Conservation (phyloP, 1,140 invertebrate genomes). For the Bombus affinis region DNA sequence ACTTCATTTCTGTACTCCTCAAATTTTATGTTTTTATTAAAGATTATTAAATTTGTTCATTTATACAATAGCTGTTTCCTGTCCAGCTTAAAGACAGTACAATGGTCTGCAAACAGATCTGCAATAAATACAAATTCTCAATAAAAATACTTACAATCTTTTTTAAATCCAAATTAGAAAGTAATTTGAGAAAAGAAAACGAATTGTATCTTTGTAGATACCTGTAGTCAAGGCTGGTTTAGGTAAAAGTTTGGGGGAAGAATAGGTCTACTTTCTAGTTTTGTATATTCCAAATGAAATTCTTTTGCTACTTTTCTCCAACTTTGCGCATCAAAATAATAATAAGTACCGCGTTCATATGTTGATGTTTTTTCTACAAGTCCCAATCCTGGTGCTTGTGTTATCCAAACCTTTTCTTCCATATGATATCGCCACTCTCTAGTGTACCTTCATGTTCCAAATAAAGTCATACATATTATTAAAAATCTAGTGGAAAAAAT, state of each 20-base stretch:
- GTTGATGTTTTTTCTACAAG: slow-evolving; percentile 96
- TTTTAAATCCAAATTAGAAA: background rate
- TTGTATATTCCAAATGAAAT: slow-evolving; percentile 98
- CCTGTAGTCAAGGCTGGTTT: slow-evolving; percentile 82
- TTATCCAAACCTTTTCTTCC: slow-evolving; percentile 99
- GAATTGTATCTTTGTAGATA: slow-evolving; percentile 45
- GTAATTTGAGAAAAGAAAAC: background rate
- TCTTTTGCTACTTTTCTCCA: slow-evolving; percentile 98
- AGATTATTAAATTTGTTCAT: slow-evolving; percentile 84
- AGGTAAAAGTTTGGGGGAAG: slow-evolving; percentile 80
- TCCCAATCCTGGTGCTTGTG: slow-evolving; percentile 95
- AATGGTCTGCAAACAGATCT: slow-evolving; percentile 80
- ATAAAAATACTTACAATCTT: background rate
- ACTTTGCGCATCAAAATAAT: slow-evolving; percentile 98
- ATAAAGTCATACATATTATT: slow-evolving; percentile 5
- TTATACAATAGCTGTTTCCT: slow-evolving; percentile 82
- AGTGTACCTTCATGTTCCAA: slow-evolving; percentile 88
- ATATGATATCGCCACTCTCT: slow-evolving; percentile 99
- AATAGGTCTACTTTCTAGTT: slow-evolving; percentile 94
- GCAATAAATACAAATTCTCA: slow-evolving; percentile 64
- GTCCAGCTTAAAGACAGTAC: slow-evolving; percentile 80
- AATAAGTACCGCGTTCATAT: slow-evolving; percentile 99
- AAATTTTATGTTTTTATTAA: slow-evolving; percentile 83
- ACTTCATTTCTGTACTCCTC: slow-evolving; percentile 76
- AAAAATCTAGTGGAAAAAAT: background rate